phyloP scores from a whole-genome alignment of 2,888 invertebrate species.

The Linyphia triangularis region DNA sequence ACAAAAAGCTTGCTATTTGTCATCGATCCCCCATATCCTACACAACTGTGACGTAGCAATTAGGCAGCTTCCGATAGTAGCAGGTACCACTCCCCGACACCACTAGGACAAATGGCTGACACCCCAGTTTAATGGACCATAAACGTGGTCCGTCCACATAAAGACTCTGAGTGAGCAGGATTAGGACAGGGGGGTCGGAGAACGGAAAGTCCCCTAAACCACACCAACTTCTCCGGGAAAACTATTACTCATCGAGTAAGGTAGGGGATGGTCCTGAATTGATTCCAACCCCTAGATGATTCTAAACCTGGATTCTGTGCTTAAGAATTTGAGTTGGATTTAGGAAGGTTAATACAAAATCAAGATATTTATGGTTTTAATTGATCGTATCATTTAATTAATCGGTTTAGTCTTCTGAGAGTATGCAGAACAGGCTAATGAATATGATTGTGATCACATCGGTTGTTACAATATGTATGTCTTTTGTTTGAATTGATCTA shows the following conservation, averaged over 20 bases:
- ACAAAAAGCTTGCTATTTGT: too few relatives aligned
- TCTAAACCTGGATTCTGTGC: background rate
- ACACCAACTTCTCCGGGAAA: slow-evolving; percentile 17
- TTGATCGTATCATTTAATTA: slow-evolving; percentile 3
- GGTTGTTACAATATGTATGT: too few relatives aligned
- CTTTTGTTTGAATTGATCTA: too few relatives aligned
- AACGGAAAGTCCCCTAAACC: slow-evolving; percentile 25
- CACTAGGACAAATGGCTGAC: slow-evolving; percentile 71
- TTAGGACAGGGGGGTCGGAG: slow-evolving; percentile 21
- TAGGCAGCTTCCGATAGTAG: slow-evolving; percentile 66
- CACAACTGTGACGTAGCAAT: slow-evolving; percentile 38
- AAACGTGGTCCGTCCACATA: slow-evolving; percentile 66
- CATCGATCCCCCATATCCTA: background rate
- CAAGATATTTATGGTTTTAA: slow-evolving; percentile 26
- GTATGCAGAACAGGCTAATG: too few relatives aligned
- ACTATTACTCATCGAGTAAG: slow-evolving; percentile 43
- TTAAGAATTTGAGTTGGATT: background rate
- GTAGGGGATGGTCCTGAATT: background rate
- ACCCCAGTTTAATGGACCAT: slow-evolving; percentile 73
- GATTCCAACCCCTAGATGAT: slow-evolving; percentile 19
- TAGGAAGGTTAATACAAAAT: slow-evolving; percentile 15
- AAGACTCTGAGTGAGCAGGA: slow-evolving; percentile 58
- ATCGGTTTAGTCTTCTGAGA: too few relatives aligned
- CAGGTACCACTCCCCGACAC: slow-evolving; percentile 23
- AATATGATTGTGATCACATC: too few relatives aligned